phyloP scores from a whole-genome alignment of 2,888 invertebrate genomes.

The Tinea pellionella region DNA sequence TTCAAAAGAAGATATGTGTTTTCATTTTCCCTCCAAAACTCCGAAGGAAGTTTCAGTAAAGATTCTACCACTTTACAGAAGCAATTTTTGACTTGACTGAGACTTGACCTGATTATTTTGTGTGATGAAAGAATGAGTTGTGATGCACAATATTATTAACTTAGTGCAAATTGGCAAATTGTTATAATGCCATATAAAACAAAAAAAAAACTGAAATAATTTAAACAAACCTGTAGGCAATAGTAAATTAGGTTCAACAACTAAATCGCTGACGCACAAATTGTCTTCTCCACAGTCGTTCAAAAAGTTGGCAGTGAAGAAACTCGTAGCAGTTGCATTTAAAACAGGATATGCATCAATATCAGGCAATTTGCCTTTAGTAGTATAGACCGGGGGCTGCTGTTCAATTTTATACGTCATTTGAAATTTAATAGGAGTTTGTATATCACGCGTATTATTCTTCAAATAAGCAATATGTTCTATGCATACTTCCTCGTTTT shows the following conservation, averaged over 20 bases:
- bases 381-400: slow-evolving; percentile 68
- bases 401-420: slow-evolving; percentile 86
- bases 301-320: slow-evolving; percentile 87
- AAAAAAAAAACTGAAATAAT: too few species aligned
- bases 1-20: too few species aligned
- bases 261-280: slow-evolving; percentile 85
- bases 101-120: too few species aligned
- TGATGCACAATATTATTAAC: too few species aligned
- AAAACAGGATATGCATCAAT: slow-evolving; percentile 87
- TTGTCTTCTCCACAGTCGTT: slow-evolving; percentile 93
- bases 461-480: slow-evolving; percentile 86
- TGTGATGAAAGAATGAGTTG: neutral
- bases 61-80: too few species aligned
- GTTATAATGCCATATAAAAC: too few species aligned
- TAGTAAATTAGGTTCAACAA: slow-evolving; percentile 72
- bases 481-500: slow-evolving; percentile 74
- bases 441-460: slow-evolving; percentile 88
- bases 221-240: slow-evolving; percentile 62
- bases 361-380: slow-evolving; percentile 70
- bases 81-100: too few species aligned
- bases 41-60: too few species aligned
- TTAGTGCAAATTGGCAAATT: too few species aligned
- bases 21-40: too few species aligned
- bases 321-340: slow-evolving; percentile 85
- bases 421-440: slow-evolving; percentile 87